Evolutionary conservation across 1,140 invertebrate species (phyloP).

Genomic region (Brachionus plicatilis): DNA sequence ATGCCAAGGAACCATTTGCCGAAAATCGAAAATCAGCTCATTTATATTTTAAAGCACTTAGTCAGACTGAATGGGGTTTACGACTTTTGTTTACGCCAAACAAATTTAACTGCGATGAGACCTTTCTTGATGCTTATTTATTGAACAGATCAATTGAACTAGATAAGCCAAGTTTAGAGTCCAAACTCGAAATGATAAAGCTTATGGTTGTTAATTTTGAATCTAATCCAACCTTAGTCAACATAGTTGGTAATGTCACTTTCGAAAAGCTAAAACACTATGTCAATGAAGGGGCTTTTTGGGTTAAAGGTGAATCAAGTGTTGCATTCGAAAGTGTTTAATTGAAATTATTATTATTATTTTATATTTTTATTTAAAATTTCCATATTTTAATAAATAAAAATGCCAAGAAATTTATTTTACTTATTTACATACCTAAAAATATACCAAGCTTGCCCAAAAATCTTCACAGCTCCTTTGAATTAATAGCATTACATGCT

Average conservation of each 20-base stretch:
- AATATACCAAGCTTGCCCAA: too few species aligned
- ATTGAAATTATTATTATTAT: background rate
- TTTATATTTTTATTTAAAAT: background rate
- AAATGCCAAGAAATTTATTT: too few species aligned
- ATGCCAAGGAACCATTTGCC: slow-evolving; percentile 25
- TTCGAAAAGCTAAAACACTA: slow-evolving; percentile 16
- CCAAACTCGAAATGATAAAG: slow-evolving; percentile 18
- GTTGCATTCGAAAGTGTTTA: slow-evolving; percentile 30
- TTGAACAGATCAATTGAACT: slow-evolving; percentile 7
- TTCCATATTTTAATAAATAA: background rate
- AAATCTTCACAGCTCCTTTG: too few species aligned
- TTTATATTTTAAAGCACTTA: slow-evolving; percentile 13
- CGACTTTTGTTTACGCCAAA: background rate
- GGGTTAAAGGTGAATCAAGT: background rate
- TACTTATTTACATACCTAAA: too few species aligned
- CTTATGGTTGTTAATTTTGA: slow-evolving; percentile 12
- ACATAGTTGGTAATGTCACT: background rate
- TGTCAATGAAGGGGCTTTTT: slow-evolving; percentile 5
- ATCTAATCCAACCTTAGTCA: background rate
- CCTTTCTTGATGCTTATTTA: slow-evolving; percentile 14
- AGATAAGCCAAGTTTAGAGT: slow-evolving; percentile 8
- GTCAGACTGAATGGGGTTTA: slow-evolving; percentile 12
- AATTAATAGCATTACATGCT: too few species aligned
- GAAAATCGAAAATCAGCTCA: slow-evolving; percentile 20
- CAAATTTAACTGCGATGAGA: slow-evolving; percentile 11